phyloP scores from a whole-genome alignment of 2,113 vertebrate genomes.

The Motacilla tschutschensis region DNA sequence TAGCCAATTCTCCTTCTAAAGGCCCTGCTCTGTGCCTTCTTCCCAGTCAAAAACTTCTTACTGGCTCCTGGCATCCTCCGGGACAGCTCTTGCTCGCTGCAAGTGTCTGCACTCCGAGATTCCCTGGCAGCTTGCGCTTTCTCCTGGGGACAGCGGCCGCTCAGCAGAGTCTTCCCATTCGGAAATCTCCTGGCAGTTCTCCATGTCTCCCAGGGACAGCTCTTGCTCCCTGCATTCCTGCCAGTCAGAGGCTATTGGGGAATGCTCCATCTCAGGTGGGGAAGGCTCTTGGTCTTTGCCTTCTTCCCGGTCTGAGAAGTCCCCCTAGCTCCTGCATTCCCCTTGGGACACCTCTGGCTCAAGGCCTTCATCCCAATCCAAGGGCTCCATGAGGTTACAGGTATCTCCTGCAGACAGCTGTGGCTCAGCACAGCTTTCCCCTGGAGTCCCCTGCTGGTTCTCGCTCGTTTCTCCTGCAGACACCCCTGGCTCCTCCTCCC shows the following conservation, averaged over 20 bases:
- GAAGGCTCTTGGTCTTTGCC: background rate
- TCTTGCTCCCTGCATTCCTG: background rate
- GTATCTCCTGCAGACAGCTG: background rate
- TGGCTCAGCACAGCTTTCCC: background rate
- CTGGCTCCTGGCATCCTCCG: background rate
- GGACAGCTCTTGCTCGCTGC: background rate
- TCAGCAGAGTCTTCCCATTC: background rate
- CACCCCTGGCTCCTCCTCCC: background rate
- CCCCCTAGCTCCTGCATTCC: background rate
- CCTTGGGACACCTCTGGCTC: background rate
- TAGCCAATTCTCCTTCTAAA: background rate
- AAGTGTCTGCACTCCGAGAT: fast-evolving
- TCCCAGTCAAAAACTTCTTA: too few relatives aligned
- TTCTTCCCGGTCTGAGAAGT: background rate
- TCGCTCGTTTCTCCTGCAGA: background rate
- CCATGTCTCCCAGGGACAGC: background rate
- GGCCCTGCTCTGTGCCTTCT: background rate
- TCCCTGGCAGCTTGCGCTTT: fast-evolving
- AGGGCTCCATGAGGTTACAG: background rate
- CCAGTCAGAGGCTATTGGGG: background rate
- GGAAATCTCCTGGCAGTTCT: background rate
- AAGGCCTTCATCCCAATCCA: background rate
- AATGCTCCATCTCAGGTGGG: too few relatives aligned
- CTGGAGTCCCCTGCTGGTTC: background rate
- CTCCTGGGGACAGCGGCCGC: background rate